Conservation (phyloP, 2,888 invertebrate species). For the Orthonychiurus folsomi region DNA sequence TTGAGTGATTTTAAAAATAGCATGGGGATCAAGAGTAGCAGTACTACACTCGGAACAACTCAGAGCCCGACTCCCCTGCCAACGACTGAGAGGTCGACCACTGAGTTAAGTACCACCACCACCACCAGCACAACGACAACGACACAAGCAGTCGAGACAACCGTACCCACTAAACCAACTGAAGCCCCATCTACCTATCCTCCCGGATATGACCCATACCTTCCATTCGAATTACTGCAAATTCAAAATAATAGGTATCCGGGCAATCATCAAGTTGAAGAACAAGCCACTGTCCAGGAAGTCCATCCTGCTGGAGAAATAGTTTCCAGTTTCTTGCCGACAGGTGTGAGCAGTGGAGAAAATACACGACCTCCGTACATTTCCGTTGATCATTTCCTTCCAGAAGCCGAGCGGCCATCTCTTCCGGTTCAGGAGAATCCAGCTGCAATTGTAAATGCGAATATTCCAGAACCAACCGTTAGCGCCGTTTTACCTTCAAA, state of each 20-base stretch:
- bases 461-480: not conserved
- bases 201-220: conserved; percentile 21
- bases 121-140: conserved; percentile 16
- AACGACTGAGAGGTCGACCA: conserved; percentile 11
- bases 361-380: not conserved
- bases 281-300: conserved; percentile 6
- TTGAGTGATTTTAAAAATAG: conserved; percentile 14
- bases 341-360: not conserved
- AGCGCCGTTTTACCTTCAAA: not conserved
- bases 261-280: not conserved
- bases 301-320: not conserved
- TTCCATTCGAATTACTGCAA: conserved; percentile 25
- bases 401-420: not conserved
- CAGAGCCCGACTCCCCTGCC: conserved; percentile 12
- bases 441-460: too few relatives aligned
- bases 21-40: conserved; percentile 17
- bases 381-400: not conserved
- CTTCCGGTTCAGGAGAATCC: too few relatives aligned
- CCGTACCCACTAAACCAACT: conserved; percentile 15
- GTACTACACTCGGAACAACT: conserved; percentile 21
- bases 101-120: conserved; percentile 12
- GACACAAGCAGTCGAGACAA: conserved; percentile 16
- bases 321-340: conserved; percentile 8
- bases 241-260: conserved; percentile 19
- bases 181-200: conserved; percentile 15